A percentile compares a stretch with the other conserved stretches of the same genome.
These are phyloP conservation scores for Hecatera dysodea DNA, from an alignment of 2,888 invertebrate genomes.

Conservation along the genomic window DNA sequence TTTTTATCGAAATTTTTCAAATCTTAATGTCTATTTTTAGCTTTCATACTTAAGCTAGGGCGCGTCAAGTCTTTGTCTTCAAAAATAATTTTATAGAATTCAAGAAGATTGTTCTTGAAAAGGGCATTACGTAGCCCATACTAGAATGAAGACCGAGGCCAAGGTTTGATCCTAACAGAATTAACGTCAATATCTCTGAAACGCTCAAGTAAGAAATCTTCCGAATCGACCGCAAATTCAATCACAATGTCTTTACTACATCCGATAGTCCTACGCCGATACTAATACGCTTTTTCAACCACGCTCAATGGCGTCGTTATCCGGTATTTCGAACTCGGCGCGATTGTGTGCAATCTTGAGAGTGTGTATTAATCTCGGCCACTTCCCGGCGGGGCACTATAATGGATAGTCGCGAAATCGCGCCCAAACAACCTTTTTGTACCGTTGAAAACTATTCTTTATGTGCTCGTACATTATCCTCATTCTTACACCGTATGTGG, in stretches of 20 bases:
- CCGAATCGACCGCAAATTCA: constrained; percentile 3
- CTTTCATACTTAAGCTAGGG: not conserved
- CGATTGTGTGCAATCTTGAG: constrained; percentile 54
- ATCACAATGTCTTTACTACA: constrained; percentile 1
- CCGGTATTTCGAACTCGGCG: constrained; percentile 37
- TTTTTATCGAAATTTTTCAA: not conserved
- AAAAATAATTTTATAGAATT: too few species aligned
- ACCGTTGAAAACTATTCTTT: constrained; percentile 71
- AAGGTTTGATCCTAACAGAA: not conserved
- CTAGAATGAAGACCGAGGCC: too few species aligned
- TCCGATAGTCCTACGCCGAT: constrained; percentile 13
- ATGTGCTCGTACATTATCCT: constrained; percentile 51
- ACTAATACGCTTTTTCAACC: constrained; percentile 18
- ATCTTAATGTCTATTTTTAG: not conserved
- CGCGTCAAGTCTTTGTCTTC: not conserved
- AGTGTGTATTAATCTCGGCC: constrained; percentile 72
- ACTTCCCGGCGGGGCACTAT: constrained; percentile 71
- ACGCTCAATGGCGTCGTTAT: constrained; percentile 48
- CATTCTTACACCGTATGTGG: not conserved
- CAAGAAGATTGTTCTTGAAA: not conserved
- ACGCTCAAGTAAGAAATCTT: not conserved
- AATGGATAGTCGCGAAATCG: constrained; percentile 74
- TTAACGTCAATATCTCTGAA: not conserved
- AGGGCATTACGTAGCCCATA: not conserved
- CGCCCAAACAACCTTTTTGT: constrained; percentile 70